Evolutionary conservation across 2,113 vertebrate species (phyloP), one percentile per base, ranked within the genome.

Genomic region (Pyrgilauda ruficollis): DNA sequence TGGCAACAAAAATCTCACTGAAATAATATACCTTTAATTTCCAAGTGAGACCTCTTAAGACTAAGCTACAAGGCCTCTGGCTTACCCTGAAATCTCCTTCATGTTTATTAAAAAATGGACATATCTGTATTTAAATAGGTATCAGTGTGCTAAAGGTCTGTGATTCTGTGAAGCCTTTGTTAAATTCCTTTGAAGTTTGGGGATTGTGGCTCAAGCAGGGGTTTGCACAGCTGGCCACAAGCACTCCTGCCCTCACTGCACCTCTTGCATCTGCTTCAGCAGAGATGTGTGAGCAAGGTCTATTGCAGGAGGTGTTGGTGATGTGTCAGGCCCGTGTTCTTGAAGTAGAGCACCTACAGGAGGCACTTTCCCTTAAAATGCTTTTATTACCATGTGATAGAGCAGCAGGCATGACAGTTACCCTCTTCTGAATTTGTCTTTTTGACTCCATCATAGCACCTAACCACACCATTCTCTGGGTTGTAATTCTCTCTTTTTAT

Each of bases 1-100:
- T 95, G 61, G 79, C 84, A 97, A 89, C 89, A 93, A 84, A 97
- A 94, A 39, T 43, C 70, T 84, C 68, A 33, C 81, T 94, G 90
- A 94, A 85, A 67, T 92, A 83, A 68, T 93, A 88, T 76, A 84
- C 24, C 23, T 96, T 91, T 69, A 90, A 87, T 49, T 93, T 73
- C 72, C 55, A 86, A 91, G 61, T 1, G 31, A 79, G 72, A 61
- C 64, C 79, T 96, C 67, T 68, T 63, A 69, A 70, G 28, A 90
- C n/a, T 17, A 64, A 92, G 26, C 18, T 84, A 21, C 21, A 79
- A 74, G 52, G 62, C 63, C 66, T 96, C 66, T 56, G 35, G 22
- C 81, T 86, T 91, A 39, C 16, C 11, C 46, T 69, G 33, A 67
- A 74, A 46, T 83, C 21, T 62, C 53, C 22, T 86, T 69, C 15